These are phyloP conservation scores for Sinocyclocheilus rhinocerous DNA, from an alignment of 2,113 vertebrate species.

Conservation along the genomic window DNA sequence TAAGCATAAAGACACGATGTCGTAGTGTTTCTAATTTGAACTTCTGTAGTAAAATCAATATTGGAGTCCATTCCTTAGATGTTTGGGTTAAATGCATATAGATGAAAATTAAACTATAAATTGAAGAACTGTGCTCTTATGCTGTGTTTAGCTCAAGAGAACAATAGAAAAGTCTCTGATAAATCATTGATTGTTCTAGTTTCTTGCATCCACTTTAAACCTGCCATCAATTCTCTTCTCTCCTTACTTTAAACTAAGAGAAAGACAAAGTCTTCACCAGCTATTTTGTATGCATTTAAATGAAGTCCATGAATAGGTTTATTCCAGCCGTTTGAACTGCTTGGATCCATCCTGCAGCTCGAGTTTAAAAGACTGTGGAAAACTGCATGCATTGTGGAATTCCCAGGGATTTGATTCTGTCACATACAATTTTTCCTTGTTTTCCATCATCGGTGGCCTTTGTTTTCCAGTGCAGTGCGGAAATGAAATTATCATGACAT, in stretches of 20 bases:
- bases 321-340: neutral
- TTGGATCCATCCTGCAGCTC: too few relatives aligned
- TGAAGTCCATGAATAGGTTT: neutral
- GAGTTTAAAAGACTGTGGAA: neutral
- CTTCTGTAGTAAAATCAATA: neutral
- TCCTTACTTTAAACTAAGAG: neutral
- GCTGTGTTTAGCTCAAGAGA: neutral
- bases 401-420: constrained; percentile 29
- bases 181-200: neutral
- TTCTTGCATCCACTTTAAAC: neutral
- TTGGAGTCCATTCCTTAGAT: neutral
- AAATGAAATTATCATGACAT: neutral
- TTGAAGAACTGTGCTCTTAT: neutral
- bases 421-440: constrained; percentile 2
- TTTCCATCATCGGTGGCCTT: neutral
- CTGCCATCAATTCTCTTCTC: neutral
- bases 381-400: neutral
- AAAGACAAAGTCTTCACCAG: neutral
- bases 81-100: neutral
- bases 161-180: neutral
- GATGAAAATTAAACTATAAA: neutral
- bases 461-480: neutral
- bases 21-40: too few relatives aligned
- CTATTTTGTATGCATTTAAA: neutral
- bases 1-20: too few relatives aligned